Base-by-base conservation (phyloP, 2,888 invertebrate genomes). In the Idaea straminata region DNA sequence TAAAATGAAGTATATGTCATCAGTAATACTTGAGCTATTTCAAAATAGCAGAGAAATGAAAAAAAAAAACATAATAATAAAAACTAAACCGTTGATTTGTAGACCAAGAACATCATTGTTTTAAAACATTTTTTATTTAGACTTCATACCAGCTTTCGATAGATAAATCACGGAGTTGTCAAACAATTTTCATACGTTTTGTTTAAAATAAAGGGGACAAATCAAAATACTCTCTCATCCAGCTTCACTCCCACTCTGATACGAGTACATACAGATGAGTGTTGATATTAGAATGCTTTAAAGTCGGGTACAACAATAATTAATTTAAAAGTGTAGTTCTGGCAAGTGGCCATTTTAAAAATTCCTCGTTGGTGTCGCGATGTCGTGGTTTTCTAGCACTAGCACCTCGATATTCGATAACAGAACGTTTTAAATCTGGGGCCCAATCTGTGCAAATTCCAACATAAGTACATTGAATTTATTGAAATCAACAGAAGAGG, bases 271-370 rank as follows among this genome's bases (percentile, higher is more conserved):
- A 77, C 71, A 70, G 79, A 83, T 77, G 83, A 83, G 83, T 85
- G 86, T 82, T 87, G 85, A 88, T 91, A 89, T 87, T 85, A 87
- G 84, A 85, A 89, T 86, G 82, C 82, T 88, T 88, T 86, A 87
- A 84, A 87, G 84, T 79, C 80, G 83, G 83, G 87, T 89, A 88
- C 88, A 91, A 91, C 86, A 89, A 91, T 92, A 91, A 92, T 92
- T 92, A 91, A 91, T 91, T 87, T 88, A 84, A 87, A 90, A 89
- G 86, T 88, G 84, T 77, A 81, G 81, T 73, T 79, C 80, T 92
- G 92, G 91, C 92, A 89, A 79, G 76, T 77, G 76, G 85, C 91
- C 91, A 91, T 82, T 75, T 76, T 80, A 80, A 72, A 87, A 87
- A 88, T 86, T 87, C 85, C 82, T 77, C 69, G 77, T 74, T 71